Evolutionary conservation across 2,113 vertebrate species (phyloP).

Genomic region (Larimichthys crocea): DNA sequence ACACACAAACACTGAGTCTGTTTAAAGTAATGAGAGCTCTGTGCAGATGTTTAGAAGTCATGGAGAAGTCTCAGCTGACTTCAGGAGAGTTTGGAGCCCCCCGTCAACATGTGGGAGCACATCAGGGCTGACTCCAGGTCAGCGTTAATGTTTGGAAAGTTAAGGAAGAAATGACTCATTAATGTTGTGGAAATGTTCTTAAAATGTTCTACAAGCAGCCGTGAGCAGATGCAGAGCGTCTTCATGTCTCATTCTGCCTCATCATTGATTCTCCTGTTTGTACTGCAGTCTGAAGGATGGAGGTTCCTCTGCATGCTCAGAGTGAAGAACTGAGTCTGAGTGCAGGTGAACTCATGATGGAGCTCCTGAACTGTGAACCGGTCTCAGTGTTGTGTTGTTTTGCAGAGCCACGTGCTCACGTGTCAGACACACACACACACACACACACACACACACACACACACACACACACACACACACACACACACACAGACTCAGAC

Average conservation of each 20-base stretch:
- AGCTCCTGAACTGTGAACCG: not conserved
- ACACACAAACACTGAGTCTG: not conserved
- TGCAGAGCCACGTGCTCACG: constrained; percentile 62
- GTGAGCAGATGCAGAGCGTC: no score
- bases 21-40: not conserved
- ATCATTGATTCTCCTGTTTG: no score
- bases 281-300: no score
- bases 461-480: constrained; percentile 24
- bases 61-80: constrained; percentile 61
- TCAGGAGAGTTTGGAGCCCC: constrained; percentile 1
- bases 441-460: constrained; percentile 4
- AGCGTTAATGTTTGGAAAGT: no score
- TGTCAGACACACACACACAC: constrained; percentile 36
- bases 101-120: not conserved
- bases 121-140: not conserved
- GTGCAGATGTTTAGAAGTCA: constrained; percentile 44
- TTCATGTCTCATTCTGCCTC: no score
- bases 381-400: constrained; percentile 46
- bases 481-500: constrained; percentile 16
- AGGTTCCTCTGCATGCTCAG: no score
- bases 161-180: no score
- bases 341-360: no score
- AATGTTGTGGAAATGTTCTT: no score
- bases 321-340: no score
- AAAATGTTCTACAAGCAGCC: no score